phyloP scores from a whole-genome alignment of 2,113 vertebrate genomes.

The Camelus dromedarius region DNA sequence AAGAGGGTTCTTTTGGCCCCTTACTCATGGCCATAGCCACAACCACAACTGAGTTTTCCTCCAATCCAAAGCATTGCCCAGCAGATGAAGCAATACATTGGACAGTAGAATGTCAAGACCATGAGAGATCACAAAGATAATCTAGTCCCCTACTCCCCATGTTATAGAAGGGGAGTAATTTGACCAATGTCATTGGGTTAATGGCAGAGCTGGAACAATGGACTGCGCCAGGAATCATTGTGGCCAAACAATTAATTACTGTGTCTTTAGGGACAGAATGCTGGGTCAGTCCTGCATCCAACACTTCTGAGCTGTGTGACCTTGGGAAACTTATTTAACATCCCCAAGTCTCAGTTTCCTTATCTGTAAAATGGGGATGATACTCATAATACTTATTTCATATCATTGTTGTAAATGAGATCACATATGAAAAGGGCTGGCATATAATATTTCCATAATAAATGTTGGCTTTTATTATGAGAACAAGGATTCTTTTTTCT shows the following conservation, averaged over 20 bases:
- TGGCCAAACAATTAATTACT: not conserved
- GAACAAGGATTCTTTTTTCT: not conserved
- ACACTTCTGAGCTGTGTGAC: not conserved
- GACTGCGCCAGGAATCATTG: not conserved
- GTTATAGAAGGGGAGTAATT: not conserved
- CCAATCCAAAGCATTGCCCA: not conserved
- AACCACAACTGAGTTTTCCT: not conserved
- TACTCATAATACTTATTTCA: not conserved
- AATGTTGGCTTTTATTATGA: not conserved
- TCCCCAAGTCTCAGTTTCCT: slow-evolving; percentile 27
- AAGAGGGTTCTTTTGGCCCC: not conserved
- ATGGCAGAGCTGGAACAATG: not conserved
- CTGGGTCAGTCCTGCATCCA: not conserved
- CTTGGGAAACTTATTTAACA: not conserved
- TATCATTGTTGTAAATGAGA: not conserved
- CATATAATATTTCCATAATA: not conserved
- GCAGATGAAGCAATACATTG: not conserved
- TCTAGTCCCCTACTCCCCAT: not conserved
- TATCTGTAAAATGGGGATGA: not conserved
- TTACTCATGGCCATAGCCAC: not conserved
- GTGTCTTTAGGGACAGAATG: not conserved
- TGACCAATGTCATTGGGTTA: not conserved
- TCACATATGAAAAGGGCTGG: not conserved
- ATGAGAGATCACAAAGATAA: not conserved
- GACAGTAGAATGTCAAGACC: not conserved